Percentiles rank a stretch among this genome's conserved stretches.
phyloP scores from a whole-genome alignment of 2,797 vertebrate genomes.

The Bufotes viridis region DNA sequence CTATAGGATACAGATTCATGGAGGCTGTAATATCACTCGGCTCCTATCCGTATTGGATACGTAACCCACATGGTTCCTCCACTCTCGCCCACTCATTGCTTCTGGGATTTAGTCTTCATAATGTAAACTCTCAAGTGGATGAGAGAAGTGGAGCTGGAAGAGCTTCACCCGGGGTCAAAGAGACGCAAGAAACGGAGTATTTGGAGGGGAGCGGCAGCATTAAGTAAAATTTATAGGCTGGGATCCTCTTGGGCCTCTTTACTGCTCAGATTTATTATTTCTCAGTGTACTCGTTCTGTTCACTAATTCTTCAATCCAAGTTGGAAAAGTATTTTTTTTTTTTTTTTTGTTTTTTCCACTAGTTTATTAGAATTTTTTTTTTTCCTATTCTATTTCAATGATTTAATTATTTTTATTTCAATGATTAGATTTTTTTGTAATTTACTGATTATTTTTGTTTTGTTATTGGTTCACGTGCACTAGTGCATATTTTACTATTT shows the following conservation, averaged over 20 bases:
- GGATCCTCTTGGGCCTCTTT: neutral
- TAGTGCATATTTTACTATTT: no score
- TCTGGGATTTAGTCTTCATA: neutral
- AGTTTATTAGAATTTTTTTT: neutral
- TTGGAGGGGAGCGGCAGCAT: neutral
- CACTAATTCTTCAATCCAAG: neutral
- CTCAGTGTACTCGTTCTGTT: neutral
- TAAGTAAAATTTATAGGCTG: neutral
- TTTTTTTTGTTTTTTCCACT: neutral
- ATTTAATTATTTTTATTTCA: neutral
- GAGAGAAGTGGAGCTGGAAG: slow-evolving; percentile 24
- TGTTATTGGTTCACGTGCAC: no score
- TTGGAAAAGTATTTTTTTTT: neutral
- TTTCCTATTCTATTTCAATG: neutral
- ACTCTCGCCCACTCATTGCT: neutral
- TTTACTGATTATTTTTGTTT: no score
- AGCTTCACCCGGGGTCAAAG: neutral
- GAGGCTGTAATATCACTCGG: neutral
- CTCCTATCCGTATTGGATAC: neutral
- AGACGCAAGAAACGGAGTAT: neutral
- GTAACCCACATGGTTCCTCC: neutral
- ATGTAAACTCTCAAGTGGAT: slow-evolving; percentile 24
- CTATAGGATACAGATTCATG: neutral
- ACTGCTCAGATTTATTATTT: neutral
- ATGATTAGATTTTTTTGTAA: no score